phyloP scores from a whole-genome alignment of 2,113 vertebrate genomes.

The Tyrannus savana region DNA sequence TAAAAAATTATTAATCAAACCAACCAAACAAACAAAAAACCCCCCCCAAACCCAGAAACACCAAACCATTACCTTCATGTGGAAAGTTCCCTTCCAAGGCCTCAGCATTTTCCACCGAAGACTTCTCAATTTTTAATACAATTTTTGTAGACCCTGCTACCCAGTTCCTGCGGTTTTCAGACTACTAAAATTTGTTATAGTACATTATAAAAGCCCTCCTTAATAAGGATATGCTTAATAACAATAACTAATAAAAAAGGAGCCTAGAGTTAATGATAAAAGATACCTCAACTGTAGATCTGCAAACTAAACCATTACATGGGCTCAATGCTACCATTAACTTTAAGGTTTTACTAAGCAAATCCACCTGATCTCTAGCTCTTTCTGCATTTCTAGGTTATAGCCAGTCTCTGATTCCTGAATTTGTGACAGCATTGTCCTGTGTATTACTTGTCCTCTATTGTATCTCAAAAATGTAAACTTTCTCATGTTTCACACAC shows the following conservation, averaged over 20 bases:
- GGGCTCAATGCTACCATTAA: background rate
- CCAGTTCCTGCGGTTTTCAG: background rate
- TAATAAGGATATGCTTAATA: background rate
- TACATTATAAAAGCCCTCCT: background rate
- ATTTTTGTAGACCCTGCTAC: background rate
- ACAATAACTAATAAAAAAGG: background rate
- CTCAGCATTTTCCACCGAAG: background rate
- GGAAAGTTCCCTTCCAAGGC: background rate
- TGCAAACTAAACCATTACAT: background rate
- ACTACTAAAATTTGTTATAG: background rate
- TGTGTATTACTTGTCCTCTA: background rate
- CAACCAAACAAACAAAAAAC: too few relatives aligned
- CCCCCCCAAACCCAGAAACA: background rate
- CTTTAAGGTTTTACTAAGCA: background rate
- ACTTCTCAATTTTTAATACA: background rate
- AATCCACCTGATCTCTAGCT: background rate
- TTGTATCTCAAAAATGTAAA: background rate
- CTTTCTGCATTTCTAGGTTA: background rate
- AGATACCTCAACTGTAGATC: background rate
- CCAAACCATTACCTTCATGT: background rate
- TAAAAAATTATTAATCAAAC: background rate
- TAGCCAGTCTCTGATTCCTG: background rate
- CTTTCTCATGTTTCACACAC: background rate
- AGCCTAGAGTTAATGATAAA: background rate
- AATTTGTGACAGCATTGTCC: background rate